Evolutionary conservation across 2,797 vertebrate genomes (phyloP).

Genomic region (Alosa sapidissima): DNA sequence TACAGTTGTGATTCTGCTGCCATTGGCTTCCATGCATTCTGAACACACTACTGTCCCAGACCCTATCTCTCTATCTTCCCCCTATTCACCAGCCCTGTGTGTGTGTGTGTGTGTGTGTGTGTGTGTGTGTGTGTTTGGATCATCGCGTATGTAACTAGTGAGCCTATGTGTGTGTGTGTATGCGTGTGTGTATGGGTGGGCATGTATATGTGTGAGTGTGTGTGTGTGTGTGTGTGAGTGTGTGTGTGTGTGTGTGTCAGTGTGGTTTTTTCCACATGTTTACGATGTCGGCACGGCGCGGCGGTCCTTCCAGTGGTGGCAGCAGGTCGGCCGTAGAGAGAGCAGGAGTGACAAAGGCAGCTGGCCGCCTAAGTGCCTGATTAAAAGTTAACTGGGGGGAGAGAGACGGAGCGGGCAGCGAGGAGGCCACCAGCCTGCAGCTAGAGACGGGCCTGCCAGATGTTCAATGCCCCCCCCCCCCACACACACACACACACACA

Average conservation of each 20-base stretch:
- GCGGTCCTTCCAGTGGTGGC: conserved; percentile 63
- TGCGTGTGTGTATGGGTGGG: background rate
- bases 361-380: conserved; percentile 80
- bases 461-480: conserved; percentile 65
- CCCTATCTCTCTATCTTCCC: too few species aligned
- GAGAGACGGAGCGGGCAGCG: conserved; percentile 41
- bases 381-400: conserved; percentile 80
- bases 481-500: background rate
- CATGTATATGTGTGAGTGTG: too few species aligned
- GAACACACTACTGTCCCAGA: too few species aligned
- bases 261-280: too few species aligned
- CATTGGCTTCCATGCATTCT: too few species aligned
- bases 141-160: too few species aligned
- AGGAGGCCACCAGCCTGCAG: conserved; percentile 70
- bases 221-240: too few species aligned
- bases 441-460: conserved; percentile 69
- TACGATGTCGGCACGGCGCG: conserved; percentile 42
- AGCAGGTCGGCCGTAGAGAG: conserved; percentile 68
- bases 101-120: too few species aligned
- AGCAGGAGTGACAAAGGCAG: conserved; percentile 73
- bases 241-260: too few species aligned
- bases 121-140: background rate
- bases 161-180: background rate
- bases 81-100: too few species aligned
- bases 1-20: too few species aligned